A percentile compares a stretch with the other conserved stretches of the same genome.
phyloP scores from a whole-genome alignment of 1,140 invertebrate genomes.

The Neodiprion virginianus region DNA sequence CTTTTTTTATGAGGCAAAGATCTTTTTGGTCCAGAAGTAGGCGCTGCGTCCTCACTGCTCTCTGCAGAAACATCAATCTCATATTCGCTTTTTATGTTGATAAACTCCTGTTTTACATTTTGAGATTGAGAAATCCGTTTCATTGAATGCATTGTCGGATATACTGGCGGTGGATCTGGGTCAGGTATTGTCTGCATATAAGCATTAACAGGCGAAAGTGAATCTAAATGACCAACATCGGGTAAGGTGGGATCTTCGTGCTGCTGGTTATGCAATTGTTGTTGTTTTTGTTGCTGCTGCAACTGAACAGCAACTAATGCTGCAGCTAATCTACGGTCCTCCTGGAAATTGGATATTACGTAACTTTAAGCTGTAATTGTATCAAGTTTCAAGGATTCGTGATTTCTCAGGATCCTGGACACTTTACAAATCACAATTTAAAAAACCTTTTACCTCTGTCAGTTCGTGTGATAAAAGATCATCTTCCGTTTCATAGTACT shows the following conservation, averaged over 20 bases:
- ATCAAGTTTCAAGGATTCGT: too few relatives aligned
- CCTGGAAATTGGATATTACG: constrained; percentile 40
- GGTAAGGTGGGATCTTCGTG: constrained; percentile 46
- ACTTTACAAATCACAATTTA: too few relatives aligned
- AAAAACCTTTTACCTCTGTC: constrained; percentile 46
- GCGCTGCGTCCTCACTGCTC: constrained; percentile 50
- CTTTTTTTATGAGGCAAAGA: constrained; percentile 66
- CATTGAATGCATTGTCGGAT: constrained; percentile 45
- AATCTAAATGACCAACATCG: constrained; percentile 52
- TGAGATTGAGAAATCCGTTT: constrained; percentile 48
- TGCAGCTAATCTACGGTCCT: constrained; percentile 62
- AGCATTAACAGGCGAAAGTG: constrained; percentile 48
- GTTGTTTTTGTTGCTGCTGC: constrained; percentile 61
- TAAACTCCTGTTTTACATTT: constrained; percentile 54
- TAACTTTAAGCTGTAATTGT: too few relatives aligned
- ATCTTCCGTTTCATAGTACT: constrained; percentile 61
- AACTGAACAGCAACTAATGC: constrained; percentile 63
- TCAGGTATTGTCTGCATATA: constrained; percentile 56
- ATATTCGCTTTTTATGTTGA: constrained; percentile 56
- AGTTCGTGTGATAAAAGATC: constrained; percentile 53
- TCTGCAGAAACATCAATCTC: constrained; percentile 53
- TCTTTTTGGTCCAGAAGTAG: constrained; percentile 54
- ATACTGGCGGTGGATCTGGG: constrained; percentile 43
- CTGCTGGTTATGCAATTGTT: constrained; percentile 46
- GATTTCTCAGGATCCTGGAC: too few relatives aligned